phyloP scores from a whole-genome alignment of 2,888 invertebrate species.

The Zeuzera pyrina region DNA sequence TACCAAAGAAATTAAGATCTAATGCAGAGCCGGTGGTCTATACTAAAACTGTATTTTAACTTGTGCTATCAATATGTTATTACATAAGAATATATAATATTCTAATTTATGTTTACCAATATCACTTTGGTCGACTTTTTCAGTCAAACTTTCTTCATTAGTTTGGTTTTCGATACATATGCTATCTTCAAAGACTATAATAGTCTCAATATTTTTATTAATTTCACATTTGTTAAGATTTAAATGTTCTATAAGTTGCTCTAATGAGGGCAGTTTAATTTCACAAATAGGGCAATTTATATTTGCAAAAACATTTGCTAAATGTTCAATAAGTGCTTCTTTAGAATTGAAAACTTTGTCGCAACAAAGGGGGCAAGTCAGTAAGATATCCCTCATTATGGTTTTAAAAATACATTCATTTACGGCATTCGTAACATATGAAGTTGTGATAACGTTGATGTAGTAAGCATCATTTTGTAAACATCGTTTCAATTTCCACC shows the following conservation, averaged over 20 bases:
- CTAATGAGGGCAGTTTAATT: constrained; percentile 63
- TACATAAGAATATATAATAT: no score
- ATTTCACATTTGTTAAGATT: constrained; percentile 44
- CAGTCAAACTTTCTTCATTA: no score
- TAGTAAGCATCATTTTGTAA: constrained; percentile 31
- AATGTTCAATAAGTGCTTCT: constrained; percentile 65
- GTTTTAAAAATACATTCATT: constrained; percentile 12
- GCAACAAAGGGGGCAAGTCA: constrained; percentile 77
- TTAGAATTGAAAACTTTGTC: constrained; percentile 73
- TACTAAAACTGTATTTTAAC: no score
- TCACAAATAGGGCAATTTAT: constrained; percentile 74
- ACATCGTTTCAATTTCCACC: constrained; percentile 26
- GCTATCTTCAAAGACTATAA: no score
- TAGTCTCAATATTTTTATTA: no score
- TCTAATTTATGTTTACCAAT: no score
- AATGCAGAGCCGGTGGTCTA: no score
- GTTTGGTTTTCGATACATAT: no score
- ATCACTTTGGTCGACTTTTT: no score
- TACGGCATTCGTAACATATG: constrained; percentile 9
- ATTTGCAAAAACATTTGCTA: constrained; percentile 61
- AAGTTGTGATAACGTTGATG: no score
- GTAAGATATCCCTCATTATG: constrained; percentile 66
- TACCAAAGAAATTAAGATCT: no score
- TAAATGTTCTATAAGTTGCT: constrained; percentile 73
- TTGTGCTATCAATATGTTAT: no score